Evolutionary conservation across 2,888 invertebrate genomes (phyloP), one percentile per base, ranked within the genome.

Genomic region (Anodontia alba): DNA sequence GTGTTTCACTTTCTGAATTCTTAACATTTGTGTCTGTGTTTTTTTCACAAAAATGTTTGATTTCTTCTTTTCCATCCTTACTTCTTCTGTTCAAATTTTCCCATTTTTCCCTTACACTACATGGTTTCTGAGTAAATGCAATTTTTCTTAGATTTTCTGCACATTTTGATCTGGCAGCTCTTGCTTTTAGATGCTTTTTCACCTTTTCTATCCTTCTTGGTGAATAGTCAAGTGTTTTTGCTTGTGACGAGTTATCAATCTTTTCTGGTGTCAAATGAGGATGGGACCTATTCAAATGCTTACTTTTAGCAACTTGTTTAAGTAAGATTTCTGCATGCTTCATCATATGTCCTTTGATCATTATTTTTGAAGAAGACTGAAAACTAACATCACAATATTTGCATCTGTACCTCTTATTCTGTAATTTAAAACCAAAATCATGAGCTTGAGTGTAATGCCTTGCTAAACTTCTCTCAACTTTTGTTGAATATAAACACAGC

Each of bases 61-160:
- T 12, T 38, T 38, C 38, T 38, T 38, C 38, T 38, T 38, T 38
- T 12, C 12, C 12, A 38, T 38, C 12, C 38, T 12, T 38, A 38
- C 12, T 38, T 38, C 12, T 8, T 38, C 38, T 38, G n/a, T 49
- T 49, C 20, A 10, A 5, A 20, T 49, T 49, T 7, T 10, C 49
- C 20, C 49, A 20, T n/a, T n/a, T n/a, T 57, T 57, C 57, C 5
- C 29, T 20, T 10, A 7, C 29, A 1, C 10, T 8, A 57, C 5
- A 1, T 26, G 26, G 31, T 8, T 33, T 62, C 31, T 62, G 62
- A 10, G 7, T 29, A 33, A 20, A 62, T 5, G 33, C 20, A 33
- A 85, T 71, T 69, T 73, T 78, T 54, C 70, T 80, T 5, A 85
- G 67, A 26, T 83, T 85, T 36, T 83, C 85, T n/a, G 85, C 82